Evolutionary conservation across 1,140 invertebrate genomes (phyloP), one percentile per base, ranked within the genome.

Genomic region (Calliopsis andreniformis): DNA sequence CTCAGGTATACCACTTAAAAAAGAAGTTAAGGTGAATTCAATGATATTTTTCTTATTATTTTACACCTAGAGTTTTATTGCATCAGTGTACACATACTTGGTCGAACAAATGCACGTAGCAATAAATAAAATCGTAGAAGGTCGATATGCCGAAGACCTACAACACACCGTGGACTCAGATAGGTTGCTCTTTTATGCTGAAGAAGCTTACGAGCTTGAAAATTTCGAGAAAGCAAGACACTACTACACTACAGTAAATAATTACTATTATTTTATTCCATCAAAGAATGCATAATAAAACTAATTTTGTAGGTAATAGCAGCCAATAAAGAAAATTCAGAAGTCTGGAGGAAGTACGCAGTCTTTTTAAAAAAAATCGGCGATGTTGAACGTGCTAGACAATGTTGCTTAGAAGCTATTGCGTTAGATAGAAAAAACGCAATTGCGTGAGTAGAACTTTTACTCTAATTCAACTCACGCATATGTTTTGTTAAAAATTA

Each of bases 1-100:
- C 62, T 55, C 87, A 88, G 64, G 87, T 88, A 39, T 5, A 75
- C 39, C 35, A 32, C 49, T 2, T 25, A 18, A 18, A 25, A 55
- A 35, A 20, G 71, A 55, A 4, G 30, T 25, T 58, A 12, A n/a
- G n/a, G n/a, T n/a, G n/a, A n/a, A n/a, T n/a, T n/a, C n/a, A n/a
- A n/a, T n/a, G n/a, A n/a, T n/a, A n/a, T n/a, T n/a, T n/a, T n/a
- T n/a, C n/a, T n/a, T n/a, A n/a, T n/a, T n/a, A n/a, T n/a, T n/a
- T n/a, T n/a, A n/a, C n/a, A n/a, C n/a, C n/a, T 28, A 88, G 87
- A 82, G 87, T 61, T 78, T 88, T 35, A 69, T 88, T 0, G 25
- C 70, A 8, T 76, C 81, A 0, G 32, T 76, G 39, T 88, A 87
- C 35, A 78, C 73, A 8, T 86, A 87, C 53, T 61, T 88, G 28